A percentile compares a stretch with the other conserved stretches of the same genome.
Evolutionary conservation across 2,113 vertebrate species (phyloP).

Genomic region (Dasypus novemcinctus): DNA sequence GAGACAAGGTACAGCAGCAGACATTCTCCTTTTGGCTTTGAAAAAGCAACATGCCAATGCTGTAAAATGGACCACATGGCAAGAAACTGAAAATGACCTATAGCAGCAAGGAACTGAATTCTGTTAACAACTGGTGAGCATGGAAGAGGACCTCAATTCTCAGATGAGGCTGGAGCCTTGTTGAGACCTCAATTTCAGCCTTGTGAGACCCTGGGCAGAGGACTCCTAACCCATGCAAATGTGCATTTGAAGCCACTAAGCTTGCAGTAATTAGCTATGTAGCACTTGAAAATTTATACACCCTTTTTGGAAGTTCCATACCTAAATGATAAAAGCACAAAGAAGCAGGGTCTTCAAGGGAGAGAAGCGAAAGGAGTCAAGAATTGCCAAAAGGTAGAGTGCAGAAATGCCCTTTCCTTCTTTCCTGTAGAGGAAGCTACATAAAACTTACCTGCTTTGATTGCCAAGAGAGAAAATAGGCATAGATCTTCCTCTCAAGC

Average conservation of each 20-base stretch:
- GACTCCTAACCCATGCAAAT: not conserved
- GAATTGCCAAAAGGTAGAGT: not conserved
- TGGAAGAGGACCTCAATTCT: not conserved
- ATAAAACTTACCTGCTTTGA: not conserved
- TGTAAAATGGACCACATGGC: not conserved
- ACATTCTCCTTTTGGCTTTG: not conserved
- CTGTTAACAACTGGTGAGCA: not conserved
- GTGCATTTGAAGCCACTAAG: not conserved
- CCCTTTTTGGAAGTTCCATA: not conserved
- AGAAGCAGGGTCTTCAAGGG: not conserved
- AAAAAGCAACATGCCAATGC: not conserved
- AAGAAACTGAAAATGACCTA: not conserved
- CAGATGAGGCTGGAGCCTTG: not conserved
- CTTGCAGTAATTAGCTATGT: not conserved
- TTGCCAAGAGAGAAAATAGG: not conserved
- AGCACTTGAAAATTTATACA: slow-evolving; percentile 6
- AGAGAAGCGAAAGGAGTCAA: not conserved
- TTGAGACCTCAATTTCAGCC: not conserved
- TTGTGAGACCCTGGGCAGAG: not conserved
- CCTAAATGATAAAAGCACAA: not conserved
- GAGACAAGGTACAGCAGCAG: not conserved
- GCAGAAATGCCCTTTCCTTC: not conserved
- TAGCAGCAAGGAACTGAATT: not conserved
- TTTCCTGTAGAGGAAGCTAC: not conserved
- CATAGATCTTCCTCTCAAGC: not conserved